A percentile compares a stretch with the other conserved stretches of the same genome.
These are phyloP conservation scores for Benitochromis conjunctus DNA, from an alignment of 2,113 vertebrate genomes.

Conservation along the genomic window DNA sequence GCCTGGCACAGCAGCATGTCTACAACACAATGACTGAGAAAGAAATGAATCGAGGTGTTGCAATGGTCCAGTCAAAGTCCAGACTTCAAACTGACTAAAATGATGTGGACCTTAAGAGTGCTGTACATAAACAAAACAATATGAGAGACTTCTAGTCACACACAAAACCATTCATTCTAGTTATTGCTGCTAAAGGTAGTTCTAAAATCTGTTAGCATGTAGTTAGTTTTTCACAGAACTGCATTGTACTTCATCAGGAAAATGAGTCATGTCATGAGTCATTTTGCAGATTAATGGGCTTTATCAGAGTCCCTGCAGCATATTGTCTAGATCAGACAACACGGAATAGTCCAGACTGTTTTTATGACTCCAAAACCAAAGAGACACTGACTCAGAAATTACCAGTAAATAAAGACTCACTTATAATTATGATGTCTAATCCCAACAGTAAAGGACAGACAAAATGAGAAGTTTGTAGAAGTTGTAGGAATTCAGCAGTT, in stretches of 20 bases:
- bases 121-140: fast-evolving
- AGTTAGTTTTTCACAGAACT: not conserved
- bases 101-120: not conserved
- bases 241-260: fast-evolving
- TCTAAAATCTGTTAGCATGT: not conserved
- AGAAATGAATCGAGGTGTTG: not conserved
- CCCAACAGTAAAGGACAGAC: not conserved
- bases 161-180: not conserved
- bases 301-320: not conserved
- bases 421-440: not conserved
- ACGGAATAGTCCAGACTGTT: not conserved
- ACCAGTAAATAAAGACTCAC: not conserved
- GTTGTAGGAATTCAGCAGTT: not conserved
- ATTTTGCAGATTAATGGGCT: not conserved
- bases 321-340: not conserved
- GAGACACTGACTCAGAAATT: not conserved
- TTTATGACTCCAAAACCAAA: not conserved
- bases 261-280: fast-evolving
- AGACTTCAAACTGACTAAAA: not conserved
- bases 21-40: not conserved
- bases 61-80: not conserved
- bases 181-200: not conserved
- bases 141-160: not conserved
- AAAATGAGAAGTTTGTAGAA: not conserved
- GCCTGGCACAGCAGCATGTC: not conserved